A percentile compares a stretch with the other conserved stretches of the same genome.
Evolutionary conservation across 2,113 vertebrate genomes (phyloP).

Genomic region (Gracilinanus agilis): DNA sequence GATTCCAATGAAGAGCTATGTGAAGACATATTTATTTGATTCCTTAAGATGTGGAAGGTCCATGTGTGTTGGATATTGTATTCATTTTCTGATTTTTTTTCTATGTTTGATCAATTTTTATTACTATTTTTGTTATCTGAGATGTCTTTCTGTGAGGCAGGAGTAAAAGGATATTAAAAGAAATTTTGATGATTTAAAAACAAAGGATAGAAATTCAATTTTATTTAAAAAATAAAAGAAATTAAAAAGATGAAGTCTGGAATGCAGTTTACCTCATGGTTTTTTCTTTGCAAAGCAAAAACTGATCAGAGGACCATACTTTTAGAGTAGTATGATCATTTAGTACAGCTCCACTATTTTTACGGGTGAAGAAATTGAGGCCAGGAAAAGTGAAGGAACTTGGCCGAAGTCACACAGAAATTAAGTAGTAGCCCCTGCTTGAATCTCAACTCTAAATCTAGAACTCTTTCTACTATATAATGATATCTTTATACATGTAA

Average conservation of each 20-base stretch:
- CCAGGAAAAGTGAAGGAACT: neutral
- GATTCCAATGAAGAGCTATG: no score
- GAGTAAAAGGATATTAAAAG: neutral
- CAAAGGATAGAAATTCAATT: neutral
- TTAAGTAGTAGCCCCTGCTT: neutral
- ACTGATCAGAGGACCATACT: neutral
- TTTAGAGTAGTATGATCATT: slow-evolving; percentile 33
- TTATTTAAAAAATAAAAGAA: neutral
- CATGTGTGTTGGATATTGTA: neutral
- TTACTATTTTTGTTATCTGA: neutral
- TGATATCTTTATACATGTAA: neutral
- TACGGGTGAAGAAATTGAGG: neutral
- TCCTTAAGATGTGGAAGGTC: neutral
- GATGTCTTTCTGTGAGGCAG: neutral
- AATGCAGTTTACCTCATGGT: slow-evolving; percentile 3
- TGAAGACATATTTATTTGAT: neutral
- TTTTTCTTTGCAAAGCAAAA: slow-evolving; percentile 58
- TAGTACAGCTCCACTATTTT: neutral
- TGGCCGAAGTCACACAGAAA: neutral
- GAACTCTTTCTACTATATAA: neutral
- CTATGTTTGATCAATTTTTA: neutral
- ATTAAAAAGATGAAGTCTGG: neutral
- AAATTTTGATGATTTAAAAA: neutral
- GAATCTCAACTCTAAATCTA: neutral
- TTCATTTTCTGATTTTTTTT: neutral